These are phyloP conservation scores for Cheilosia pagana DNA, from an alignment of 2,888 invertebrate species.

Conservation along the genomic window DNA sequence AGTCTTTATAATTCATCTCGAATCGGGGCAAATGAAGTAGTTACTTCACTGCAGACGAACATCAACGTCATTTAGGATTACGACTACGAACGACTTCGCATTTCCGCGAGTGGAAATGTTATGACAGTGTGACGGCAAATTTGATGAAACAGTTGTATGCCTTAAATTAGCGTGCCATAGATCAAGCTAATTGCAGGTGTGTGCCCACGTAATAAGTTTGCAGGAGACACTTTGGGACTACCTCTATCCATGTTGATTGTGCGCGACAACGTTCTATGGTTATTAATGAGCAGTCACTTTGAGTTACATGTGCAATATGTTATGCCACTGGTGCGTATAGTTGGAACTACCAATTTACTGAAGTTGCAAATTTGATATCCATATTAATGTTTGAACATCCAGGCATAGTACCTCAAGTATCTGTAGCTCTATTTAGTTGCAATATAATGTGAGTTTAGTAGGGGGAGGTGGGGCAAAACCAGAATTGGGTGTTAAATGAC, in stretches of 20 bases:
- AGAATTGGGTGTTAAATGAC: no score
- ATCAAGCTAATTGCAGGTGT: conserved; percentile 11
- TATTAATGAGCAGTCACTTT: conserved; percentile 21
- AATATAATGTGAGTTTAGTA: no score
- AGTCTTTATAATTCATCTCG: conserved; percentile 31
- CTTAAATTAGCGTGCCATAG: conserved; percentile 1
- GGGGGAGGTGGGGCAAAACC: no score
- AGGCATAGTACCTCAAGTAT: background rate
- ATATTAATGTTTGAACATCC: background rate
- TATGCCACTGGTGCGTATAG: background rate
- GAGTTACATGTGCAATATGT: background rate
- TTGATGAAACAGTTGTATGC: conserved; percentile 16
- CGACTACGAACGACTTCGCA: background rate
- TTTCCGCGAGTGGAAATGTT: conserved; percentile 32
- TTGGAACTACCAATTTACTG: background rate
- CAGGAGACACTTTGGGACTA: conserved; percentile 2
- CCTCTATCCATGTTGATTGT: background rate
- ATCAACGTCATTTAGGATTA: conserved; percentile 29
- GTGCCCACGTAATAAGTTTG: conserved; percentile 2
- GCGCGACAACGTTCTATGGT: conserved; percentile 10
- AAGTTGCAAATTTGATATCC: background rate
- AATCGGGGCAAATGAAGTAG: conserved; percentile 28
- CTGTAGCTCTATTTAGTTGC: no score
- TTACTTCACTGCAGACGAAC: conserved; percentile 13
- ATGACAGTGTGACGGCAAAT: conserved; percentile 24